Percentiles rank a stretch among this genome's conserved stretches.
Conservation (phyloP, 2,113 vertebrate species). For the Motacilla alba region DNA sequence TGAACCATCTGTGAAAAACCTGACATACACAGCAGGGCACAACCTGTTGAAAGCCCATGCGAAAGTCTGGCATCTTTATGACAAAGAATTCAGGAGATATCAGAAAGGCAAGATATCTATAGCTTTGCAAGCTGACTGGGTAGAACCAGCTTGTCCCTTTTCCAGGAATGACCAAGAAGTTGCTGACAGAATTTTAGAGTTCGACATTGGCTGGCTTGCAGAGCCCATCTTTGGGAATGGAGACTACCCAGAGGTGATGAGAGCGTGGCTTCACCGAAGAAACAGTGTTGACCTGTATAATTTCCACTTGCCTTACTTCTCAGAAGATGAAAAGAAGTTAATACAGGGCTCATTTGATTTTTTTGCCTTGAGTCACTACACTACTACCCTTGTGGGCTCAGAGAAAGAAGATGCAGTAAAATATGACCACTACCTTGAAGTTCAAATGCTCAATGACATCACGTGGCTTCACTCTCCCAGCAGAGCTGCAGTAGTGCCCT, state of each 20-base stretch:
- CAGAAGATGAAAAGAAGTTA: conserved; percentile 78
- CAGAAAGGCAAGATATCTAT: conserved; percentile 90
- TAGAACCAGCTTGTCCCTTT: conserved; percentile 91
- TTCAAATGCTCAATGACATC: conserved; percentile 87
- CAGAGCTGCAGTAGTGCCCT: conserved; percentile 86
- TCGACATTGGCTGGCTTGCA: conserved; percentile 89
- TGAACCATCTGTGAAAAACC: conserved; percentile 83
- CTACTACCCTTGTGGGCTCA: conserved; percentile 86
- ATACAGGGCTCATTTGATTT: conserved; percentile 92
- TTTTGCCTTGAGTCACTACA: conserved; percentile 92
- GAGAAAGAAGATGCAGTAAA: conserved; percentile 85
- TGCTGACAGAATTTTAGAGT: conserved; percentile 86
- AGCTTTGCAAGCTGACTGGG: conserved; percentile 90
- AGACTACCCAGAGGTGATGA: conserved; percentile 89
- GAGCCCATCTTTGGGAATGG: conserved; percentile 92
- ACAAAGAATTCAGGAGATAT: conserved; percentile 78
- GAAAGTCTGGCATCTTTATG: conserved; percentile 85
- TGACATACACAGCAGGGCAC: conserved; percentile 84
- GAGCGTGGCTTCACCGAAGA: conserved; percentile 83
- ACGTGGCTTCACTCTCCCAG: conserved; percentile 83
- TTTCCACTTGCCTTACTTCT: conserved; percentile 87
- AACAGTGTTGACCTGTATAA: conserved; percentile 75
- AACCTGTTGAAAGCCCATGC: conserved; percentile 90
- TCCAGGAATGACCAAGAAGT: conserved; percentile 83
- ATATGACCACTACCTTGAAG: conserved; percentile 82